Evolutionary conservation across 2,888 invertebrate genomes (phyloP), one percentile per base, ranked within the genome.

Genomic region (Platycheirus rosarum): DNA sequence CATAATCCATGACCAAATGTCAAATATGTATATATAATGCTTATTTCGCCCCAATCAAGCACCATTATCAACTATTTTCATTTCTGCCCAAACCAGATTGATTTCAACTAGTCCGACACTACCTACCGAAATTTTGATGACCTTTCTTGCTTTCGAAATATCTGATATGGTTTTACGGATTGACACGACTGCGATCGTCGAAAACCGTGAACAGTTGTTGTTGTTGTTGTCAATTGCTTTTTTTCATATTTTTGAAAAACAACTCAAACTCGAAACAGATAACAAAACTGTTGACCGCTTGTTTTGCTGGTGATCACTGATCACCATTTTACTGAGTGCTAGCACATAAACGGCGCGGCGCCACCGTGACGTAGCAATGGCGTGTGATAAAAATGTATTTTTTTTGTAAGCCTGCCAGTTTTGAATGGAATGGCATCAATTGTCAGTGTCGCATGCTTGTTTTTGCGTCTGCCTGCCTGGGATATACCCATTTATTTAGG

Each of bases 321-420:
- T 82, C 82, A 82, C 77, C 82, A 68, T 63, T 68, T 44, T 76
- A 80, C 60, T 60, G 80, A 80, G 65, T 80, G 75, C 40, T 46
- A 35, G 32, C 53, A 32, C 8, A 32, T 11, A 26, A 44, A 5
- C 37, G 32, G 20, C 23, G 23, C 18, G 29, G 29, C 29, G 29
- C 3, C 29, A 8, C 20, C 37, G 8, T 29, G 29, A 60, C 60
- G 44, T 42, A 29, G 16, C 23, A 5, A 3, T 4, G 3, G 1
- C 3, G 1, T 26, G 6, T 26, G 20, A 60, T 2, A 42, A 29
- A 29, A 6, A 26, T 11, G 11, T 26, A 14, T 53, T 32, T 51
- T n/a, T 57, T 40, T 40, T 37, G 16, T 20, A 14, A n/a, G 26
- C 35, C 42, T 66, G 23, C 18, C 60, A 42, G 49, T 55, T 55